phyloP scores from a whole-genome alignment of 2,797 vertebrate species.

The Scleropages formosus region DNA sequence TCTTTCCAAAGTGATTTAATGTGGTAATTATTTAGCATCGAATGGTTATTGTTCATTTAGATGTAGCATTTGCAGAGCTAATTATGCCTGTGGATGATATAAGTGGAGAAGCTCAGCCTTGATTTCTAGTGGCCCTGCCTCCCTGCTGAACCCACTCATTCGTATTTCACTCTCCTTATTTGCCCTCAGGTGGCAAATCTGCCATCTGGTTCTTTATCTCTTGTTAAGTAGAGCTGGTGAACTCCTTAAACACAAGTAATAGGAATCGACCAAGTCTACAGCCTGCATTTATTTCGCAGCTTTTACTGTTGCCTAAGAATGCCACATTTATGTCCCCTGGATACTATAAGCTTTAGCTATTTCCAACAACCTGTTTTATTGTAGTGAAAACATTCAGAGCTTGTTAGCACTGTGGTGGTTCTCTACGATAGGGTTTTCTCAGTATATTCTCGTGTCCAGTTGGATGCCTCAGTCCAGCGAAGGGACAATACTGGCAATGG shows the following conservation, averaged over 20 bases:
- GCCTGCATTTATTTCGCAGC: background rate
- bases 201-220: conserved; percentile 46
- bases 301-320: background rate
- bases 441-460: background rate
- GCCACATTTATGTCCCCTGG: background rate
- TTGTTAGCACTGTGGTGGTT: background rate
- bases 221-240: conserved; percentile 18
- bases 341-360: background rate
- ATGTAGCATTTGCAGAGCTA: conserved; percentile 68
- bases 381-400: background rate
- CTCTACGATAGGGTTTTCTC: background rate
- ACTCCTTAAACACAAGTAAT: conserved; percentile 9
- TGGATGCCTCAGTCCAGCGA: background rate
- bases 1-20: conserved; percentile 19
- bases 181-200: conserved; percentile 74
- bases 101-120: conserved; percentile 58
- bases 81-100: conserved; percentile 75
- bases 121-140: conserved; percentile 69
- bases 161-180: conserved; percentile 60
- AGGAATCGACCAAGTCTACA: background rate
- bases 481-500: background rate
- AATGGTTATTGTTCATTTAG: conserved; percentile 66
- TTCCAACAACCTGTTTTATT: background rate
- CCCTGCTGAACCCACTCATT: conserved; percentile 61
- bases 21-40: conserved; percentile 63